Base-by-base conservation (phyloP, 2,888 invertebrate genomes). In the Argyresthia albistria region DNA sequence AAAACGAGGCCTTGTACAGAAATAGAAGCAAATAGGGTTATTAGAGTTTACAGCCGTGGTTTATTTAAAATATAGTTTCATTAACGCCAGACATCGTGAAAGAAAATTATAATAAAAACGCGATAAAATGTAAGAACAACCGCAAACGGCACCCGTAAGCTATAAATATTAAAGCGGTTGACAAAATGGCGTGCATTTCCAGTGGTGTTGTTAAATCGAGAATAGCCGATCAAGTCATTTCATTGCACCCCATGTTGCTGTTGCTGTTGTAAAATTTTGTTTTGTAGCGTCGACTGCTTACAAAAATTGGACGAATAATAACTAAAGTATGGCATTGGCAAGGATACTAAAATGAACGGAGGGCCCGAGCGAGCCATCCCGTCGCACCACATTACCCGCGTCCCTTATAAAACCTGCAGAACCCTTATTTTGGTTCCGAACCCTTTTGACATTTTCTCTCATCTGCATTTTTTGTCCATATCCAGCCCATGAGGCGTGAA, bases 391-490 rank as follows among this genome's bases (percentile, higher is more conserved):
- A 77, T 78, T 77, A 76, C 66, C 66, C 70, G 58, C 61, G 62
- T 65, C 62, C 65, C 65, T 25, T 25, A 61, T 65, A 61, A 62
- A 67, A 64, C 65, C 65, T 64, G 59, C 55, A 56, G 57, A 43
- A 58, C 66, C 66, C 67, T 58, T 62, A 57, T 75, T 73, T 65
- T 65, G 73, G 73, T 75, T 69, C 48, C 8, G 68, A 69, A 68
- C 67, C 62, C 76, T 69, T 76, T 79, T 76, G 78, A 76, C 76
- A 76, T 80, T 79, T 75, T 76, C 65, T 65, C 73, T 77, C 74
- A 83, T 84, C 71, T 80, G 68, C 76, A 83, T 83, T 83, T 80
- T 81, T 80, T 70, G 57, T 69, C 75, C 64, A 78, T 79, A 75
- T 70, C 67, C 66, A 60, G 68, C 59, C 71, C 70, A 79, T 75